Percentiles rank a stretch among this genome's conserved stretches.
These are phyloP conservation scores for Carcharodon carcharias DNA, from an alignment of 2,797 vertebrate genomes.

Conservation along the genomic window DNA sequence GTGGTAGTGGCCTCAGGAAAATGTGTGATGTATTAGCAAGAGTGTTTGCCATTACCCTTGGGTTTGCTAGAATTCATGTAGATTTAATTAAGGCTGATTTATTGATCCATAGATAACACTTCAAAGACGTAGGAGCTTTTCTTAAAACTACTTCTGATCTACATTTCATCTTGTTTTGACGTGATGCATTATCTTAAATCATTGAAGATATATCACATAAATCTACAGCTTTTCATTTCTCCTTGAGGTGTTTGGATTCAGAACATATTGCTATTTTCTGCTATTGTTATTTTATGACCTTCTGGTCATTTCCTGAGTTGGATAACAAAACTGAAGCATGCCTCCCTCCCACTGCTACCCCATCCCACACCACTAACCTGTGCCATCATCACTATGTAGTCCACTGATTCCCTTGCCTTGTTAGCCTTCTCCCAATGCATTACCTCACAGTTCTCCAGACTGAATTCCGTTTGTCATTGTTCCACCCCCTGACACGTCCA, in stretches of 20 bases:
- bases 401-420: neutral
- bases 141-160: neutral
- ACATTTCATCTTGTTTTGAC: neutral
- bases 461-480: too few species aligned
- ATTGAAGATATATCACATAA: neutral
- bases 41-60: neutral
- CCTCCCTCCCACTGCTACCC: too few species aligned
- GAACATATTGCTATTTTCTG: neutral
- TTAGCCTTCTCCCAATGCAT: too few species aligned
- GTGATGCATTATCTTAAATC: neutral
- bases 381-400: neutral
- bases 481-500: too few species aligned
- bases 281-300: neutral
- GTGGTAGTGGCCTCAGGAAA: neutral
- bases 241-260: neutral
- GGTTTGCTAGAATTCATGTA: neutral
- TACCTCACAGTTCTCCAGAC: too few species aligned
- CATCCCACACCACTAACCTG: neutral
- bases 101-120: conserved; percentile 22
- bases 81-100: conserved; percentile 23
- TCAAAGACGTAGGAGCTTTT: neutral
- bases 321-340: neutral
- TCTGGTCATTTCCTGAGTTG: neutral
- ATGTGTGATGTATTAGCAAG: neutral
- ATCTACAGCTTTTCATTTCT: neutral